Evolutionary conservation across 2,113 vertebrate species (phyloP).

Genomic region (Casuarius casuarius): DNA sequence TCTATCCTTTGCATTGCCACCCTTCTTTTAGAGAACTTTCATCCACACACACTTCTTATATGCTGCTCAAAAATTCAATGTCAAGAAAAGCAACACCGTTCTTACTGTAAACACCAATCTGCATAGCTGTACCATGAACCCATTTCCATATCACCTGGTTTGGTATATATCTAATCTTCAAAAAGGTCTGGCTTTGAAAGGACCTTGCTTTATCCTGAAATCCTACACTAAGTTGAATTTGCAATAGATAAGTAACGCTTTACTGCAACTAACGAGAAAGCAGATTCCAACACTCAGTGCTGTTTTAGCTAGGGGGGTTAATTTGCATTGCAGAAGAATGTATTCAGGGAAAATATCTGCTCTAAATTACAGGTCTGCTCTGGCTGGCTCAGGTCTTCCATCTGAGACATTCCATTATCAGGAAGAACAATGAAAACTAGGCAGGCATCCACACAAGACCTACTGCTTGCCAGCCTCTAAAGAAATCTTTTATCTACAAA

Average conservation of each 20-base stretch:
- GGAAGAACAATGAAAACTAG: neutral
- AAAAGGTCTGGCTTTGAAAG: neutral
- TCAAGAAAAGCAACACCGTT: neutral
- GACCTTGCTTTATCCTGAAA: neutral
- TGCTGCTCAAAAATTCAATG: neutral
- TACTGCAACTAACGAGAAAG: neutral
- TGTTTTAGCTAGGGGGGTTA: neutral
- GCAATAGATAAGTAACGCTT: neutral
- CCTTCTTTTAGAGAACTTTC: neutral
- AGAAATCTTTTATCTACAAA: neutral
- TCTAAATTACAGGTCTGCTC: neutral
- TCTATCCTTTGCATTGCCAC: neutral
- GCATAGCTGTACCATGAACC: neutral
- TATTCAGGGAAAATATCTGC: neutral
- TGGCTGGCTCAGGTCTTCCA: neutral
- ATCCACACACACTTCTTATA: neutral
- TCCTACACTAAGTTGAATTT: neutral
- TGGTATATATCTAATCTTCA: neutral
- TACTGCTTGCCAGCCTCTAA: neutral
- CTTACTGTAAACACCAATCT: neutral
- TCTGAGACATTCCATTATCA: neutral
- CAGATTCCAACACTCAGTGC: neutral
- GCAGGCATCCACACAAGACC: neutral
- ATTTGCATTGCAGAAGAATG: neutral
- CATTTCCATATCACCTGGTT: accelerated